A percentile compares a stretch with the other conserved stretches of the same genome.
Evolutionary conservation across 2,797 vertebrate species (phyloP).

Genomic region (Semaprochilodus insignis): DNA sequence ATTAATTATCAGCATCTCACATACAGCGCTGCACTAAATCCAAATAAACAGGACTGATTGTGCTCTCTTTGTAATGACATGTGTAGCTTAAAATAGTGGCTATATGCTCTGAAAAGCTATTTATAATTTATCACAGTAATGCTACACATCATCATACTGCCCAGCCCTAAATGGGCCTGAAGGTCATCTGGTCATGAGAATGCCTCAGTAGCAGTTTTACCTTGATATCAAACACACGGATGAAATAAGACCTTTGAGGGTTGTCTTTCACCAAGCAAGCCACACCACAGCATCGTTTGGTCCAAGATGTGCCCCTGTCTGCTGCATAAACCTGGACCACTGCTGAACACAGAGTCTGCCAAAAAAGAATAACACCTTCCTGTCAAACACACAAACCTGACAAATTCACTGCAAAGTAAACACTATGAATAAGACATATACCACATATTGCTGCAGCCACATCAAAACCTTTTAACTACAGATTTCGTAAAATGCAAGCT

Average conservation of each 20-base stretch:
- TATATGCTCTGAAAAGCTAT: too few species aligned
- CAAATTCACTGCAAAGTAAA: background rate
- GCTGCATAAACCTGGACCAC: slow-evolving; percentile 93
- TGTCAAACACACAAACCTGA: background rate
- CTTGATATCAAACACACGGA: slow-evolving; percentile 97
- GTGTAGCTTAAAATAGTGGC: too few species aligned
- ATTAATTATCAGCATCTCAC: too few species aligned
- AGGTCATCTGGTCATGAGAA: background rate
- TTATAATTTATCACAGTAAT: too few species aligned
- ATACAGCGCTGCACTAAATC: too few species aligned
- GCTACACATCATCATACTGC: too few species aligned
- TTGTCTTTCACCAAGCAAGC: slow-evolving; percentile 98
- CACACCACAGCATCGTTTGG: slow-evolving; percentile 95
- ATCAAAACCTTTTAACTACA: too few species aligned
- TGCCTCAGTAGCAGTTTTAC: slow-evolving; percentile 72
- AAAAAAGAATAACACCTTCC: slow-evolving; percentile 41
- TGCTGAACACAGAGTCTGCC: slow-evolving; percentile 91
- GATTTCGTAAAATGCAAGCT: too few species aligned
- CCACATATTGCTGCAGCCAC: background rate
- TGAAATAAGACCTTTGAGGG: slow-evolving; percentile 97
- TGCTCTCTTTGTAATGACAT: too few species aligned
- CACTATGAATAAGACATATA: background rate
- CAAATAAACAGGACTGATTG: too few species aligned
- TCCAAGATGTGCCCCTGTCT: slow-evolving; percentile 89
- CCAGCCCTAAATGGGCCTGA: background rate